phyloP scores from a whole-genome alignment of 2,888 invertebrate species.

The Mythimna vitellina region DNA sequence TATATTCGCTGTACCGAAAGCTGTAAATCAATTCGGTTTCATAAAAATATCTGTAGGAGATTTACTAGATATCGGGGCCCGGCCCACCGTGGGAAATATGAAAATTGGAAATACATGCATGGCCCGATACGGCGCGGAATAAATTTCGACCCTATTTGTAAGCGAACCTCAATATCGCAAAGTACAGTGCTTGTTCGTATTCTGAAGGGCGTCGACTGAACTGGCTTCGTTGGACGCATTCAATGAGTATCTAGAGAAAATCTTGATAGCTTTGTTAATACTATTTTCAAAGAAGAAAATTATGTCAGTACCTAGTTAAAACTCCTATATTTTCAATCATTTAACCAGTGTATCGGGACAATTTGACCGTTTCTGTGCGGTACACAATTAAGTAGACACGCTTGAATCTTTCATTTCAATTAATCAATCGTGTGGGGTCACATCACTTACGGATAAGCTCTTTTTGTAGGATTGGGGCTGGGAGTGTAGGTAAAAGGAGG shows the following conservation, averaged over 20 bases:
- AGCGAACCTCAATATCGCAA: conserved; percentile 76
- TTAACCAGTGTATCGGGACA: not conserved
- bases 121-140: conserved; percentile 80
- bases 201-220: conserved; percentile 65
- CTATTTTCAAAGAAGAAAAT: conserved; percentile 9
- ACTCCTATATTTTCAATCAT: not conserved
- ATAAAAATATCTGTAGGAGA: conserved; percentile 85
- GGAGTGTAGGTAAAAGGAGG: conserved; percentile 5
- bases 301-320: not conserved
- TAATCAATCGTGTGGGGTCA: conserved; percentile 37
- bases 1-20: conserved; percentile 68
- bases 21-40: conserved; percentile 81
- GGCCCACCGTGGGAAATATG: conserved; percentile 85
- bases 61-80: conserved; percentile 80
- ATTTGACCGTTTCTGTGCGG: conserved; percentile 2
- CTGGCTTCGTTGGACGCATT: conserved; percentile 63
- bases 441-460: conserved; percentile 27
- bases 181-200: conserved; percentile 65
- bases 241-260: conserved; percentile 30
- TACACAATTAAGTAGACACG: conserved; percentile 41
- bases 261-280: conserved; percentile 15
- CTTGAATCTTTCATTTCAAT: conserved; percentile 60
- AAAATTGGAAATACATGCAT: conserved; percentile 86
- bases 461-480: conserved; percentile 14
- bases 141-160: conserved; percentile 85